Conservation (phyloP, 2,113 vertebrate genomes). For the Callipepla squamata region DNA sequence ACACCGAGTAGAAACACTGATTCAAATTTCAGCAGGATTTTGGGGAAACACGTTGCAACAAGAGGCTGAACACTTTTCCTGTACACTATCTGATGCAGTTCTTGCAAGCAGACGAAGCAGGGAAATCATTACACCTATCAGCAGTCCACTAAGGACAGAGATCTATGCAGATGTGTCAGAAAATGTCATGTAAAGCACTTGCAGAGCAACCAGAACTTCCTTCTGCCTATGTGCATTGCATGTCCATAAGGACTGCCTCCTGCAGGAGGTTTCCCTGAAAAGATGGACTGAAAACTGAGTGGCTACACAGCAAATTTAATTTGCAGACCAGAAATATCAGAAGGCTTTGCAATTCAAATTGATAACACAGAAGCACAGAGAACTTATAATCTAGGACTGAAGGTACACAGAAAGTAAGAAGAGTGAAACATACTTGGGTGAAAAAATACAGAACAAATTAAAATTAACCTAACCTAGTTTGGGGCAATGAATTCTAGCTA, state of each 20-base stretch:
- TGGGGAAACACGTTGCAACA: not conserved
- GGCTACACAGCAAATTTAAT: not conserved
- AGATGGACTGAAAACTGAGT: not conserved
- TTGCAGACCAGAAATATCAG: not conserved
- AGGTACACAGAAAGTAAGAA: not conserved
- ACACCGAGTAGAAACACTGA: not conserved
- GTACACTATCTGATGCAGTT: not conserved
- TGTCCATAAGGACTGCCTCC: not conserved
- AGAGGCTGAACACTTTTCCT: not conserved
- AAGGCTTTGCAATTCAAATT: not conserved
- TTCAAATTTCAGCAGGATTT: not conserved
- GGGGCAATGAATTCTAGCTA: not conserved
- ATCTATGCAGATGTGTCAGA: not conserved
- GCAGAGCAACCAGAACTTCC: not conserved
- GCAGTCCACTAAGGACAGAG: not conserved
- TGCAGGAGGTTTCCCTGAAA: not conserved
- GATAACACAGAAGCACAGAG: not conserved
- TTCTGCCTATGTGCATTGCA: not conserved
- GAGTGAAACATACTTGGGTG: not conserved
- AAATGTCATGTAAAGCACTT: not conserved
- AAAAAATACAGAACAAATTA: conserved; percentile 1
- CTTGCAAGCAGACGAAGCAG: not conserved
- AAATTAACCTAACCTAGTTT: not conserved
- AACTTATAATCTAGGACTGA: not conserved
- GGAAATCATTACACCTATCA: not conserved